Conservation (phyloP, 1,140 invertebrate species). For the Aphis gossypii region DNA sequence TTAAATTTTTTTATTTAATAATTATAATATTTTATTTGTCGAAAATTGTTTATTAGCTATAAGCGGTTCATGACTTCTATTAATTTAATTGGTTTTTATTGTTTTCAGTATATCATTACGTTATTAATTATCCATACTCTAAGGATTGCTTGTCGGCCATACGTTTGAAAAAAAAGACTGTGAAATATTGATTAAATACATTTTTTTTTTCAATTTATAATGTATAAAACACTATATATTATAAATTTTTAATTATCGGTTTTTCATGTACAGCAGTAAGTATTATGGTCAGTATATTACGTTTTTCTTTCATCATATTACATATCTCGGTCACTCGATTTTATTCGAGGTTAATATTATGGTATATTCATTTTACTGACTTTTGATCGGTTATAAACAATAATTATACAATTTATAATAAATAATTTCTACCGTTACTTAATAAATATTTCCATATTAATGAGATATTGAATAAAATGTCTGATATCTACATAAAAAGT, state of each 20-base stretch:
- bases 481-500: not conserved
- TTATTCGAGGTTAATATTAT: not conserved
- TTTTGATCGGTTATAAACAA: not conserved
- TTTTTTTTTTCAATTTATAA: not conserved
- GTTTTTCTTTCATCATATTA: not conserved
- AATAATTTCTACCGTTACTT: not conserved
- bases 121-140: not conserved
- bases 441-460: not conserved
- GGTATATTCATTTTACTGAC: not conserved
- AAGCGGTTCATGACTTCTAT: not conserved
- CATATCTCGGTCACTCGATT: not conserved
- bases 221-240: not conserved
- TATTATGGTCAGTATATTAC: not conserved
- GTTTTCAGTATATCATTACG: not conserved
- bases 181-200: not conserved
- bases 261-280: not conserved
- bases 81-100: not conserved
- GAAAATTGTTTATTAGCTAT: not conserved
- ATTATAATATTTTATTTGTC: not conserved
- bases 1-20: slow-evolving; percentile 4
- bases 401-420: not conserved
- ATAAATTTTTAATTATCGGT: not conserved
- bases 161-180: not conserved
- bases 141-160: not conserved
- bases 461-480: not conserved